Evolutionary conservation across 2,113 vertebrate species (phyloP).

Genomic region (Ameiurus melas): DNA sequence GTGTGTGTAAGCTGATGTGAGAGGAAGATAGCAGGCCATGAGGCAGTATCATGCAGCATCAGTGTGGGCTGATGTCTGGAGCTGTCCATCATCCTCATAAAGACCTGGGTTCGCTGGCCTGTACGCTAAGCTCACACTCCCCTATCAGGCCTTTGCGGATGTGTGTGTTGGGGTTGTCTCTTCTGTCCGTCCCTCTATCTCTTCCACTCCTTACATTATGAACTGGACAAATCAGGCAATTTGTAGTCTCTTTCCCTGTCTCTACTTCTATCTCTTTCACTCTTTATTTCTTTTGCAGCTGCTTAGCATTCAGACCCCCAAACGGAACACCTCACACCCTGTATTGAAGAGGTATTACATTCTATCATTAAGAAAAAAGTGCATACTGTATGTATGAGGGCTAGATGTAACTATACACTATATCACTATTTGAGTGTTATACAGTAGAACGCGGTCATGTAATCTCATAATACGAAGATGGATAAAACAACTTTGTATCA

Average conservation of each 20-base stretch:
- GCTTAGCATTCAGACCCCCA: neutral
- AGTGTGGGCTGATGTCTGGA: slow-evolving; percentile 46
- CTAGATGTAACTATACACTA: neutral
- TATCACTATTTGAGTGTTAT: neutral
- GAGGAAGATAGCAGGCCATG: slow-evolving; percentile 42
- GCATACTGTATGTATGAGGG: neutral
- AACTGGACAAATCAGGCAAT: neutral
- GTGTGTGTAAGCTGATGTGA: slow-evolving; percentile 35
- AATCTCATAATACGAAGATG: neutral
- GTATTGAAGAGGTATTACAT: neutral
- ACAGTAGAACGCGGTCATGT: neutral
- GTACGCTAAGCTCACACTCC: slow-evolving; percentile 2
- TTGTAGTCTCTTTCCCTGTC: neutral
- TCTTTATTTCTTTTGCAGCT: neutral
- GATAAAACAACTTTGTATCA: neutral
- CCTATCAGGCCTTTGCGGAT: slow-evolving; percentile 15
- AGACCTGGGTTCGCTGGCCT: slow-evolving; percentile 32
- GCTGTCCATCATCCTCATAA: slow-evolving; percentile 49
- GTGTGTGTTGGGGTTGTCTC: slow-evolving; percentile 20
- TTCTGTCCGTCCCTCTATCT: neutral
- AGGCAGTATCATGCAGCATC: slow-evolving; percentile 47
- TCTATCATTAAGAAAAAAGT: neutral
- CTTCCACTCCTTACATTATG: neutral
- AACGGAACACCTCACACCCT: neutral
- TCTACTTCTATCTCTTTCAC: neutral